These are phyloP conservation scores for Lepidurus apus DNA, from an alignment of 1,140 invertebrate genomes.

Conservation along the genomic window DNA sequence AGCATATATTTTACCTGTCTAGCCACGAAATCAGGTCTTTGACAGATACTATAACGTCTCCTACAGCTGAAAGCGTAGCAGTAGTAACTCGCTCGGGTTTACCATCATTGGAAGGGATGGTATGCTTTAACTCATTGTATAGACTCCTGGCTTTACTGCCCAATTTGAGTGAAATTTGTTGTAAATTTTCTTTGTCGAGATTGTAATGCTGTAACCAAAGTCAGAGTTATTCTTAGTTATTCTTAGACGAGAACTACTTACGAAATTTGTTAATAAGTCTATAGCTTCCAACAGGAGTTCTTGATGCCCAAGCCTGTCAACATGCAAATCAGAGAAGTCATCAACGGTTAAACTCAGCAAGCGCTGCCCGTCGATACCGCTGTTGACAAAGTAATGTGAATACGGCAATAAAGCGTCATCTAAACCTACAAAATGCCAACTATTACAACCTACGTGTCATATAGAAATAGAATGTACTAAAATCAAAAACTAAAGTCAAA, in stretches of 20 bases:
- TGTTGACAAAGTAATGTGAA: conserved; percentile 70
- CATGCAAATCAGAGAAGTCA: conserved; percentile 77
- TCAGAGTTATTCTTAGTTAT: conserved; percentile 30
- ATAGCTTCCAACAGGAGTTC: conserved; percentile 86
- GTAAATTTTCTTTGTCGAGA: conserved; percentile 80
- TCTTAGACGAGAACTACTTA: conserved; percentile 48
- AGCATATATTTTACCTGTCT: conserved; percentile 53
- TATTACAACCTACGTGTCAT: conserved; percentile 9
- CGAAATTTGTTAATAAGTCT: conserved; percentile 78
- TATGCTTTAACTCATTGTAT: conserved; percentile 56
- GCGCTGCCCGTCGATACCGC: conserved; percentile 72
- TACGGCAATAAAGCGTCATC: conserved; percentile 75
- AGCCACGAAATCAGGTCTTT: conserved; percentile 84
- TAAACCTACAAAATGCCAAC: conserved; percentile 55
- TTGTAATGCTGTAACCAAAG: conserved; percentile 71
- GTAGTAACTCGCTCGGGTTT: conserved; percentile 61
- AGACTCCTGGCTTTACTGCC: conserved; percentile 76
- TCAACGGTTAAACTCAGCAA: conserved; percentile 74
- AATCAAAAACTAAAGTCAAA: conserved; percentile 38
- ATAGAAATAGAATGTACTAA: background rate
- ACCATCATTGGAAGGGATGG: conserved; percentile 53
- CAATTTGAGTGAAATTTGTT: conserved; percentile 74
- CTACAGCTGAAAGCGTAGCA: conserved; percentile 72
- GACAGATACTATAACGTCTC: conserved; percentile 71
- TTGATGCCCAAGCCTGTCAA: conserved; percentile 81